Evolutionary conservation across 2,888 invertebrate species (phyloP), one percentile per base, ranked within the genome.

Genomic region (Sarcophaga rosellei): DNA sequence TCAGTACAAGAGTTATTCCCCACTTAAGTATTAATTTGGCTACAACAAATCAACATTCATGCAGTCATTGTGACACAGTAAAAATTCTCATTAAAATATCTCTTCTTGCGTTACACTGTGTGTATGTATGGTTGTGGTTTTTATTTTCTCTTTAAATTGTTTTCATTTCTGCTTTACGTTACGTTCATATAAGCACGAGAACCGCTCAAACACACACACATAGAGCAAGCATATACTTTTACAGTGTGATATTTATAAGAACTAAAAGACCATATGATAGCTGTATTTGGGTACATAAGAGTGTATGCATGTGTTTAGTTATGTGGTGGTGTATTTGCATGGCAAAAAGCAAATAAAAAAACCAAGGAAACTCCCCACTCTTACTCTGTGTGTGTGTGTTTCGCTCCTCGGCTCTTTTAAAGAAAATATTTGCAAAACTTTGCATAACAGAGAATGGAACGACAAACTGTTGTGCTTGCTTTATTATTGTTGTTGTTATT

Each of bases 101-200:
- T 35, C 6, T 35, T 5, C 15, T 53, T 53, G 15, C 45, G 35
- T 61, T 20, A 20, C 69, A 75, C 81, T 81, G 81, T 81, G 17
- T 8, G 17, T 15, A 23, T 8, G 17, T 15, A 23, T 23, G 20
- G 59, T 25, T 0, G 20, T 23, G 53, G 53, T 17, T 53, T 53
- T 53, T 15, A 15, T 53, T 53, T 53, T 53, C 21, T 23, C 45
- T 66, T 35, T 45, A 11, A 15, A n/a, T n/a, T 61, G 53, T 17
- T 53, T 53, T 53, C 53, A 53, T 53, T 53, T 53, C 17, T 53
- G 53, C 53, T 53, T 53, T 17, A 53, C 15, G 53, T 53, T 53
- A 53, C 12, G 4, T 53, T 12, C 15, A 53, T 17, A 53, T 17
- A 53, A 53, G 17, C 15, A 53, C 1, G 17, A 53, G 17, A 17